Base-by-base conservation (phyloP, 2,888 invertebrate species). In the Pantelozetes paolii region DNA sequence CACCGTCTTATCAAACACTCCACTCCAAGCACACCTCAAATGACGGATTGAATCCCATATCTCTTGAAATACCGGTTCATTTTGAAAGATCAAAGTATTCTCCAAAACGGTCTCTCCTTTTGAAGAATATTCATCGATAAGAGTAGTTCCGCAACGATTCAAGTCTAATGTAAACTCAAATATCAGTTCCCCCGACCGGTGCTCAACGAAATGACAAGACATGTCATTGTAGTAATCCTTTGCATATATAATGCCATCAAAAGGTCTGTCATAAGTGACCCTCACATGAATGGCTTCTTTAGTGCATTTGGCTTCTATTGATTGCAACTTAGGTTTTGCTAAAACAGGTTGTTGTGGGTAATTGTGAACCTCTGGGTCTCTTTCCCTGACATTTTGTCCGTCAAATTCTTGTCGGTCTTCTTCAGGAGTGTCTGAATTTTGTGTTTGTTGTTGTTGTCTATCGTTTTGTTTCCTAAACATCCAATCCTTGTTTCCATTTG, bases 21-120 rank as follows among this genome's bases (percentile, higher is more conserved):
- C 90, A 84, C 90, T 90, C 90, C 90, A 91, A 15, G 90, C 83
- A 81, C 91, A 91, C 74, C 90, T 86, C 0, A 91, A 90, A 71
- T 89, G 85, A 59, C 90, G 85, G 45, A 90, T 88, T 0, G 89
- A 89, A 79, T 91, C 91, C 90, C 90, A 91, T 0, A 89, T 89
- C 81, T 87, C 86, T 80, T 87, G 86, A 77, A 91, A 90, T 5
- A 90, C 90, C 2, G 87, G 86, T 81, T 91, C 90, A 78, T 90
- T 90, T 85, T 90, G 88, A 3, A 91, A 81, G 13, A 91, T 90
- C 26, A 91, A 82, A 2, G 90, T 88, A 79, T 90, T 90, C 80
- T 91, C 90, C 76, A 91, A 83, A 69, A 69, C 26, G 26, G 45
- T 45, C 40, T 69, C 69, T 28, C 69, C 69, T 45, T 45, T 69